phyloP scores from a whole-genome alignment of 2,888 invertebrate species.

The Timema podura region DNA sequence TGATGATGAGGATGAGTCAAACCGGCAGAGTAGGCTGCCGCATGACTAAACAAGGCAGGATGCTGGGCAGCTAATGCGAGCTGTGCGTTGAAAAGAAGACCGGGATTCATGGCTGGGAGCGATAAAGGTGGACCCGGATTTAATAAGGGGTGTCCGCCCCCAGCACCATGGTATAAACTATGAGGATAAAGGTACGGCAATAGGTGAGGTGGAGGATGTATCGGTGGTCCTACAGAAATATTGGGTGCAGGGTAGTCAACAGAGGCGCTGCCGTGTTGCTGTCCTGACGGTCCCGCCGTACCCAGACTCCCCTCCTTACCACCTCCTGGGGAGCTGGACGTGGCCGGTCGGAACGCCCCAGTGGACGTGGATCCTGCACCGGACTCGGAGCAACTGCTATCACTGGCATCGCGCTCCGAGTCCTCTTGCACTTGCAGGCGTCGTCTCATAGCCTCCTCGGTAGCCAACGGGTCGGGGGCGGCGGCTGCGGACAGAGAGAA shows the following conservation, averaged over 20 bases:
- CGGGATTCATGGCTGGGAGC: slow-evolving; percentile 64
- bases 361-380: slow-evolving; percentile 36
- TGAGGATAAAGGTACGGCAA: slow-evolving; percentile 88
- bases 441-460: slow-evolving; percentile 37
- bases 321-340: slow-evolving; percentile 29
- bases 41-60: slow-evolving; percentile 66
- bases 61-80: slow-evolving; percentile 84
- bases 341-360: slow-evolving; percentile 34
- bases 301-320: slow-evolving; percentile 15
- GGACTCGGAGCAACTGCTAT: slow-evolving; percentile 43
- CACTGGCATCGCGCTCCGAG: slow-evolving; percentile 39
- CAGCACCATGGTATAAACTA: slow-evolving; percentile 65
- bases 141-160: slow-evolving; percentile 58
- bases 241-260: slow-evolving; percentile 76
- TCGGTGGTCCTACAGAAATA: slow-evolving; percentile 89
- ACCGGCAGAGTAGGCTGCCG: slow-evolving; percentile 31
- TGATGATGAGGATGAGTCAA: slow-evolving; percentile 35
- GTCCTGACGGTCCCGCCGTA: slow-evolving; percentile 49
- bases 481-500: slow-evolving; percentile 31
- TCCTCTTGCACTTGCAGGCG: slow-evolving; percentile 37
- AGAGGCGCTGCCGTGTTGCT: slow-evolving; percentile 51
- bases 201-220: slow-evolving; percentile 83
- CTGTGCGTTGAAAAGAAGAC: slow-evolving; percentile 84
- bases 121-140: slow-evolving; percentile 56
- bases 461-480: slow-evolving; percentile 33